A percentile compares a stretch with the other conserved stretches of the same genome.
Conservation (phyloP, 2,888 invertebrate species). For the Campoplex nolae region DNA sequence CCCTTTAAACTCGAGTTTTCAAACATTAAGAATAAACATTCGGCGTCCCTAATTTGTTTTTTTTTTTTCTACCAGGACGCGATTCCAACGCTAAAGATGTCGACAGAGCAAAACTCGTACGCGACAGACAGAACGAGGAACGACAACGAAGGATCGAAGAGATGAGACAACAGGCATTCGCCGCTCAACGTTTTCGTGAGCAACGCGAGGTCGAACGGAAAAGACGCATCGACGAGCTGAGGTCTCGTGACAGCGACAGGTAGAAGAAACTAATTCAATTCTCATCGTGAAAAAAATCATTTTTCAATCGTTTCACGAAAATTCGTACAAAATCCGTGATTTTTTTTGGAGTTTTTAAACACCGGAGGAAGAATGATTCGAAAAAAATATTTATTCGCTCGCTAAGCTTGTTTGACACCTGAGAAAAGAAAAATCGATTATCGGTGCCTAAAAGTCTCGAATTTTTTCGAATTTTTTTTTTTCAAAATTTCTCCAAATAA, state of each 20-base stretch:
- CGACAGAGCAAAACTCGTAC: constrained; percentile 87
- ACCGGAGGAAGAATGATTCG: too few species aligned
- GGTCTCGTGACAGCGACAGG: constrained; percentile 91
- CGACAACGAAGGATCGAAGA: constrained; percentile 95
- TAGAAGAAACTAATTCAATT: constrained; percentile 48
- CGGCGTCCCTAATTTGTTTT: not conserved
- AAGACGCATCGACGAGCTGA: constrained; percentile 92
- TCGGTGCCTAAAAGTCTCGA: too few species aligned
- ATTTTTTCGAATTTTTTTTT: too few species aligned
- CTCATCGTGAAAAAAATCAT: too few species aligned
- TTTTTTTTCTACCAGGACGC: constrained; percentile 77
- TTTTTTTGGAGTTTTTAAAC: too few species aligned
- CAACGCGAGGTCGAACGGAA: constrained; percentile 94
- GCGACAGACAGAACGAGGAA: constrained; percentile 95
- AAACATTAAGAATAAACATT: not conserved
- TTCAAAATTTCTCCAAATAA: too few species aligned
- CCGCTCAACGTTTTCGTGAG: constrained; percentile 95
- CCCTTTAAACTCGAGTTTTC: not conserved
- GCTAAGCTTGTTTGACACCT: too few species aligned
- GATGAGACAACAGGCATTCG: constrained; percentile 94
- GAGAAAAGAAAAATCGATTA: too few species aligned
- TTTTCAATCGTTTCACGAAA: too few species aligned
- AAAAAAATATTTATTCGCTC: too few species aligned
- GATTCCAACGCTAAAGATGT: constrained; percentile 82
- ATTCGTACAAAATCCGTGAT: too few species aligned